phyloP scores from a whole-genome alignment of 2,888 invertebrate species.

The Cyclophora punctaria region DNA sequence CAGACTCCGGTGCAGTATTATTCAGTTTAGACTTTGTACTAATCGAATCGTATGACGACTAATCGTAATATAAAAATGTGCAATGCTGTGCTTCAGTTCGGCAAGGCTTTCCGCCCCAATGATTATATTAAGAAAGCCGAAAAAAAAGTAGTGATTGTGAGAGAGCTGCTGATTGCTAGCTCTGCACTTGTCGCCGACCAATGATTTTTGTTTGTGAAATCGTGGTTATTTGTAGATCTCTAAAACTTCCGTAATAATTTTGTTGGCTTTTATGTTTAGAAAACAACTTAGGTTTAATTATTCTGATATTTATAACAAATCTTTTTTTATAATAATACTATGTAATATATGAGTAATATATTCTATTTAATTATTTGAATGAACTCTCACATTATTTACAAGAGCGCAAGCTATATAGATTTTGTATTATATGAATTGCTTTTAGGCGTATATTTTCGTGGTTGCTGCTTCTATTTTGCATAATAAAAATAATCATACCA shows the following conservation, averaged over 20 bases:
- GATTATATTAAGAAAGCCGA: too few species aligned
- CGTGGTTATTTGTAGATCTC: slow-evolving; percentile 37
- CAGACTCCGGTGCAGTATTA: slow-evolving; percentile 43
- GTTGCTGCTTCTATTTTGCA: slow-evolving; percentile 34
- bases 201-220: slow-evolving; percentile 16
- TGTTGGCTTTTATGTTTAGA: slow-evolving; percentile 36
- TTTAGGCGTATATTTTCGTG: slow-evolving; percentile 30
- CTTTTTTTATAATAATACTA: slow-evolving; percentile 48
- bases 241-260: slow-evolving; percentile 28
- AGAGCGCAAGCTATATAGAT: slow-evolving; percentile 36
- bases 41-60: slow-evolving; percentile 13
- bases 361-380: slow-evolving; percentile 59
- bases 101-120: too few species aligned
- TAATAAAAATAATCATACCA: slow-evolving; percentile 32
- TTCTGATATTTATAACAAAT: slow-evolving; percentile 54
- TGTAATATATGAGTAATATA: slow-evolving; percentile 62
- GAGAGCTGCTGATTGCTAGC: too few species aligned
- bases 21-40: slow-evolving; percentile 31
- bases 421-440: slow-evolving; percentile 48
- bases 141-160: slow-evolving; percentile 1
- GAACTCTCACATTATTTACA: slow-evolving; percentile 43
- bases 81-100: too few species aligned
- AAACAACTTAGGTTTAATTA: slow-evolving; percentile 42
- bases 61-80: slow-evolving; percentile 1
- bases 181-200: slow-evolving; percentile 12